Conservation (phyloP, 2,888 invertebrate species). For the Drosophila austrosaltans region DNA sequence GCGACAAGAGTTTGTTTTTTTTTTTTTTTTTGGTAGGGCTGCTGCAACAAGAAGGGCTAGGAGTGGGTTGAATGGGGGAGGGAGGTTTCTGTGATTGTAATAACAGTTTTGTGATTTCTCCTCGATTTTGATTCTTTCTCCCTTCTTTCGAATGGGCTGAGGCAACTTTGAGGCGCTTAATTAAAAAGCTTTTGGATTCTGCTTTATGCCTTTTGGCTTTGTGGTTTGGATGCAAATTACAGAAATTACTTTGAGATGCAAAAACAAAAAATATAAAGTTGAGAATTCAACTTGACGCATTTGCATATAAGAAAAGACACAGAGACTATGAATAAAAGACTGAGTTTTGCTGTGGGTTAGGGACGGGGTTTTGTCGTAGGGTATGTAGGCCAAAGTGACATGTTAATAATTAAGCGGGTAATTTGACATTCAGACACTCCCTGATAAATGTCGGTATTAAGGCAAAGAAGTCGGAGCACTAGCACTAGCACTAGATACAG, state of each 20-base stretch:
- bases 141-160: slow-evolving; percentile 51
- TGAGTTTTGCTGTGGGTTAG: not conserved
- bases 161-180: slow-evolving; percentile 69
- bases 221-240: slow-evolving; percentile 22
- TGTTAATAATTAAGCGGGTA: slow-evolving; percentile 71
- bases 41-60: slow-evolving; percentile 15
- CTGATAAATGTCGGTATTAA: slow-evolving; percentile 26
- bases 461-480: slow-evolving; percentile 11
- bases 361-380: not conserved
- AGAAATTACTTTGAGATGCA: slow-evolving; percentile 17
- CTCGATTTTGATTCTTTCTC: slow-evolving; percentile 53
- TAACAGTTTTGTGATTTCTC: slow-evolving; percentile 72
- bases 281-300: slow-evolving; percentile 37
- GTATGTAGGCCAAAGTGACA: slow-evolving; percentile 69
- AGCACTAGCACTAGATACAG: not conserved
- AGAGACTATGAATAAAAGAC: slow-evolving; percentile 1
- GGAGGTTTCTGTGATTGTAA: slow-evolving; percentile 62
- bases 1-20: slow-evolving; percentile 50
- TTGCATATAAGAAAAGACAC: slow-evolving; percentile 48
- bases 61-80: slow-evolving; percentile 1
- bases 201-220: slow-evolving; percentile 33
- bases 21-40: not conserved
- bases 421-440: slow-evolving; percentile 56
- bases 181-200: slow-evolving; percentile 72
- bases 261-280: slow-evolving; percentile 5